phyloP scores from a whole-genome alignment of 2,113 vertebrate genomes.

The Megalops atlanticus region DNA sequence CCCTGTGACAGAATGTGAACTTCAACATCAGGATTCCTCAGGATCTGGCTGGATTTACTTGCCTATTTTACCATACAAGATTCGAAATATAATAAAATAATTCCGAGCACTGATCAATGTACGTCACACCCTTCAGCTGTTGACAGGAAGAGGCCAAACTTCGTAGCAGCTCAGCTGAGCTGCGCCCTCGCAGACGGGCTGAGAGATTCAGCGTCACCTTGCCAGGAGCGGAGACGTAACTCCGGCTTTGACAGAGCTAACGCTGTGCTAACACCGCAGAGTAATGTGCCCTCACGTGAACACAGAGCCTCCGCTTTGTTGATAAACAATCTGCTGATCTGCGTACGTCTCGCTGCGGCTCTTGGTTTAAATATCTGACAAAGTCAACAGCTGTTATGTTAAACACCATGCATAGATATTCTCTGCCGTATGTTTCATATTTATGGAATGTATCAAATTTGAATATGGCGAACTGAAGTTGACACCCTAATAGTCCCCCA shows the following conservation, averaged over 20 bases:
- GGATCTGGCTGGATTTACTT: no score
- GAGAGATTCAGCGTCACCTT: conserved; percentile 63
- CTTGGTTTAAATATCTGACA: conserved; percentile 82
- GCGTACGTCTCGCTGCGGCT: conserved; percentile 81
- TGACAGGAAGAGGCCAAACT: no score
- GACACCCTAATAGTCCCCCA: conserved; percentile 80
- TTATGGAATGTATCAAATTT: conserved; percentile 84
- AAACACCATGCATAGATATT: conserved; percentile 67
- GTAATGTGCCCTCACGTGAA: conserved; percentile 76
- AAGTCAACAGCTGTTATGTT: conserved; percentile 84
- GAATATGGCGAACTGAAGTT: conserved; percentile 83
- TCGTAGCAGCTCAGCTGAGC: background rate
- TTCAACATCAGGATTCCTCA: no score
- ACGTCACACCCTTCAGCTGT: no score
- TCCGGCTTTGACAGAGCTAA: conserved; percentile 73
- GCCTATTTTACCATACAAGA: no score
- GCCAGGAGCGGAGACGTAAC: conserved; percentile 72
- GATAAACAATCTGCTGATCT: conserved; percentile 85
- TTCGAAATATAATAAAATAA: no score
- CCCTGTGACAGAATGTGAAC: no score
- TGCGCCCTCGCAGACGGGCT: background rate
- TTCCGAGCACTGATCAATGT: no score
- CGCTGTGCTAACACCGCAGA: conserved; percentile 75
- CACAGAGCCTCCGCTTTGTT: conserved; percentile 82
- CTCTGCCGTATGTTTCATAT: conserved; percentile 81